phyloP scores from a whole-genome alignment of 92 coral and sea anemone genomes.

The Hydrozoanthus gracilis region DNA sequence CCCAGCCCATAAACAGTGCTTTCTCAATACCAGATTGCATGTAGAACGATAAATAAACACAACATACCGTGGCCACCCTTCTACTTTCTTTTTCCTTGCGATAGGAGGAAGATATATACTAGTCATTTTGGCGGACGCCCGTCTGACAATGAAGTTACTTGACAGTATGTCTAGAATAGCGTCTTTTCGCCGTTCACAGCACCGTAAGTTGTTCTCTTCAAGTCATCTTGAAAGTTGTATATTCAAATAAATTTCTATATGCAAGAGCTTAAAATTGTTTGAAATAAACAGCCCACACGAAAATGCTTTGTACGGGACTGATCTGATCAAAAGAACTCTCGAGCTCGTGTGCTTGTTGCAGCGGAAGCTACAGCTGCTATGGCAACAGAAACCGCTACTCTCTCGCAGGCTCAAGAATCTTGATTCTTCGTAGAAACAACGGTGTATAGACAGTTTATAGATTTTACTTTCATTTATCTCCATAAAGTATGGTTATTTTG shows the following conservation, averaged over 20 bases:
- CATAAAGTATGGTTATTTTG: slow-evolving; percentile 84
- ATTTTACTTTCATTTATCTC: neutral
- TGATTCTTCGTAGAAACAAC: no score
- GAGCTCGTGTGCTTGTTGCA: neutral
- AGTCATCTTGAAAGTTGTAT: neutral
- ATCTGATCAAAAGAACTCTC: neutral
- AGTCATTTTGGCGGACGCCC: slow-evolving; percentile 64
- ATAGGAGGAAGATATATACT: slow-evolving; percentile 97
- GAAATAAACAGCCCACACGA: neutral
- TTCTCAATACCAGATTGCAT: slow-evolving; percentile 6
- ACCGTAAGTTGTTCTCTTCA: neutral
- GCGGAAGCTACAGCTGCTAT: slow-evolving; percentile 42
- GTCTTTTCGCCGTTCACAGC: neutral
- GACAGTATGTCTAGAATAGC: neutral
- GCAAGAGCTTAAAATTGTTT: neutral
- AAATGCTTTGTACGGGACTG: neutral
- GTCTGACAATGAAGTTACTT: neutral
- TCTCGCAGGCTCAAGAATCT: slow-evolving; percentile 23
- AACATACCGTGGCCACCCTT: slow-evolving; percentile 86
- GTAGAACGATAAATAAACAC: neutral
- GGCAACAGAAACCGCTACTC: slow-evolving; percentile 11
- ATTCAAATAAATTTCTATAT: neutral
- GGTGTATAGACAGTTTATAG: neutral
- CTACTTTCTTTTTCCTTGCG: slow-evolving; percentile 96
- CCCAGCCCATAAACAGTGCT: neutral